Evolutionary conservation across 2,797 vertebrate genomes (phyloP), one percentile per base, ranked within the genome.

Genomic region (Loriculus beryllinus): DNA sequence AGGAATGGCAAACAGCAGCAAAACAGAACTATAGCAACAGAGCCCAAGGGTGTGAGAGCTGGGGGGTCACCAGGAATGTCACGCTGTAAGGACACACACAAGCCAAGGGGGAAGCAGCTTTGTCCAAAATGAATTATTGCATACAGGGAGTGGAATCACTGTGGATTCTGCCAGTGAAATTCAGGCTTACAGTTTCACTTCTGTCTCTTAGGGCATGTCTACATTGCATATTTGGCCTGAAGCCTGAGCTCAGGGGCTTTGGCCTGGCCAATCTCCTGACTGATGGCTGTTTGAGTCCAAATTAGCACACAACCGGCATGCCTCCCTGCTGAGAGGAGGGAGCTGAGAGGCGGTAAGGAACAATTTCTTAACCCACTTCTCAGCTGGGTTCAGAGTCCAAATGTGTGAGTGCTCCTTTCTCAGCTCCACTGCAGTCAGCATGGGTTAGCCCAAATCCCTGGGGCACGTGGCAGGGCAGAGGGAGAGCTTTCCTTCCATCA

Each of bases 21-120:
- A 92, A 97, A 94, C 74, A 94, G 74, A 94, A 37, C 87, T 83
- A 95, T 86, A 82, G 92, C 91, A 96, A 96, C 91, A 77, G 59
- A 86, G 74, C 75, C 77, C 67, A 52, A 26, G 87, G 59, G 47
- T 1, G 80, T 16, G 33, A 57, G 77, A 91, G 85, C 67, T 57
- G 45, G 48, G 76, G 63, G 40, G 59, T 93, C 67, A 83, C 40
- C 47, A 65, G 72, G 69, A 95, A 81, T 33, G 45, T 83, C 82
- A 83, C 13, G 13, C 40, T 29, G 11, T 43, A 59, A 57, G 56
- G 70, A 91, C 49, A 72, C 33, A 33, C 35, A 67, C 15, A 45
- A 56, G 16, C 67, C 76, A 72, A 65, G 0, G 0, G 63, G 56
- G 59, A 84, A 74, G 48, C 33, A 70, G 77, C 56, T 92, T 90